A percentile compares a stretch with the other conserved stretches of the same genome.
These are phyloP conservation scores for Hylaeus volcanicus DNA, from an alignment of 1,140 invertebrate genomes.

Conservation along the genomic window DNA sequence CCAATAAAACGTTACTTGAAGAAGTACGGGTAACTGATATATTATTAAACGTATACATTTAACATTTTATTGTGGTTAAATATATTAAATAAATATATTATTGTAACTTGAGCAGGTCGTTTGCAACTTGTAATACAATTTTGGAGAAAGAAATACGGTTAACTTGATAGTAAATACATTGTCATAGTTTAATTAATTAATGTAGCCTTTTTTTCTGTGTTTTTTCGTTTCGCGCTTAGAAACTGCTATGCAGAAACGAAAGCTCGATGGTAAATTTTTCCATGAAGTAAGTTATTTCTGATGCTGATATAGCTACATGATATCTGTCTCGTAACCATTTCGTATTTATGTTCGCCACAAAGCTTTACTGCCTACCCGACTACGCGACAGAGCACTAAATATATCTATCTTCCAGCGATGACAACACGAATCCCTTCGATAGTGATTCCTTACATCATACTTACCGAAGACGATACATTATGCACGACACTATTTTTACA, in stretches of 20 bases:
- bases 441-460: background rate
- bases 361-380: background rate
- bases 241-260: background rate
- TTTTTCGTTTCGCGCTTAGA: background rate
- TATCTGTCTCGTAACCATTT: slow-evolving; percentile 17
- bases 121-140: too few relatives aligned
- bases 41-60: too few relatives aligned
- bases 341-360: slow-evolving; percentile 6
- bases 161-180: slow-evolving; percentile 1
- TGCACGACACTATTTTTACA: background rate
- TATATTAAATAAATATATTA: too few relatives aligned
- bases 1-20: background rate
- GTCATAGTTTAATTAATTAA: background rate
- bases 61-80: too few relatives aligned
- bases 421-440: background rate
- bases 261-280: background rate
- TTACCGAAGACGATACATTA: background rate
- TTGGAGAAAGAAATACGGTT: background rate
- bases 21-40: background rate
- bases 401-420: slow-evolving; percentile 9
- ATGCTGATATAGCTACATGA: slow-evolving; percentile 38
- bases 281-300: slow-evolving; percentile 18
- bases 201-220: background rate
- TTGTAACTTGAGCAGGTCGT: too few relatives aligned
- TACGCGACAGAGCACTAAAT: background rate